phyloP scores from a whole-genome alignment of 2,797 vertebrate genomes.

The Cheirogaleus major region DNA sequence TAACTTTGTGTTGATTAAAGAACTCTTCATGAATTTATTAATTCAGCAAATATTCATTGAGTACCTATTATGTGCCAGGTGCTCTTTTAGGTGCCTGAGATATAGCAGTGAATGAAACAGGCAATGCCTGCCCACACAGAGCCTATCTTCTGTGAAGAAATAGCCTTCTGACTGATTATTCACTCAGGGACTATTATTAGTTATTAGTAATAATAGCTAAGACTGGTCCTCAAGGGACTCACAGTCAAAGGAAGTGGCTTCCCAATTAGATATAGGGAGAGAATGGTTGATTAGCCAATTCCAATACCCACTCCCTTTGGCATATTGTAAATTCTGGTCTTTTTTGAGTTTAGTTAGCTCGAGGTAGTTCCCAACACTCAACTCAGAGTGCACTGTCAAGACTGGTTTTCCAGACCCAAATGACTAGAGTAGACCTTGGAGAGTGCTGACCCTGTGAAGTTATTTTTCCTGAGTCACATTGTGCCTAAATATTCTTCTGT shows the following conservation, averaged over 20 bases:
- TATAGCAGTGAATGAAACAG: background rate
- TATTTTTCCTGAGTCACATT: background rate
- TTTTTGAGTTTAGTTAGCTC: constrained; percentile 15
- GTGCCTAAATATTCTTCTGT: background rate
- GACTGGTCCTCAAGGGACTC: background rate
- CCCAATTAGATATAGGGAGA: background rate
- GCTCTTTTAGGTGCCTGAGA: background rate
- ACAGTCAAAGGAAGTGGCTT: background rate
- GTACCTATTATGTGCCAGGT: background rate
- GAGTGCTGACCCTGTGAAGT: background rate
- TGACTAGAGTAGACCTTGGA: background rate
- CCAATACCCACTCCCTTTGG: background rate
- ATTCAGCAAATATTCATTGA: background rate
- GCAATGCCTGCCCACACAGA: background rate
- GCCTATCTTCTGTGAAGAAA: background rate
- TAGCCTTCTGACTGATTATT: background rate
- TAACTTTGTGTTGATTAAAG: background rate
- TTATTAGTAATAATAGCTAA: background rate
- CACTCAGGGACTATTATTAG: background rate
- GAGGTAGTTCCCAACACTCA: background rate
- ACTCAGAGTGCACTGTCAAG: background rate
- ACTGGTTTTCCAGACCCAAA: background rate
- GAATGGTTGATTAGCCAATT: background rate
- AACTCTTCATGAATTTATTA: background rate
- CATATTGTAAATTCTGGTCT: background rate